These are phyloP conservation scores for Glaucopsyche alexis DNA, from an alignment of 2,888 invertebrate species.

Conservation along the genomic window DNA sequence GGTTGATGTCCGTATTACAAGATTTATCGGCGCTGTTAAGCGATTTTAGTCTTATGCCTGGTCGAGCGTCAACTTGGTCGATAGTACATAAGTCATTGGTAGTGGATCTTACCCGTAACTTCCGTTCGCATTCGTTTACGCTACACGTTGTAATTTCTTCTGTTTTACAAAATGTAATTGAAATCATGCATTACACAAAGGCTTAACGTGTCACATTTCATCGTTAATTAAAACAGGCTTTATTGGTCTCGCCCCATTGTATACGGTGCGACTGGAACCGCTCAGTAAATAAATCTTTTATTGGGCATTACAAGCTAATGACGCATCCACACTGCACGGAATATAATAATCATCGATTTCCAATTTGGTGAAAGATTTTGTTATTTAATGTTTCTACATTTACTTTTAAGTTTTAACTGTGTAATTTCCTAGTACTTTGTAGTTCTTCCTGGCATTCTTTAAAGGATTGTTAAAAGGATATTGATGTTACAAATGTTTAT, in stretches of 20 bases:
- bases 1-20: no score
- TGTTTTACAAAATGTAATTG: constrained; percentile 22
- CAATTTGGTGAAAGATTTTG: no score
- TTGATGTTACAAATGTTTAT: no score
- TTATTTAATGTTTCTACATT: no score
- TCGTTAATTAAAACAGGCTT: constrained; percentile 51
- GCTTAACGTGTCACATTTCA: constrained; percentile 41
- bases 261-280: constrained; percentile 49
- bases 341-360: background rate
- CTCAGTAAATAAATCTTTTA: constrained; percentile 62
- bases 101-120: background rate
- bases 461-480: no score
- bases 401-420: no score
- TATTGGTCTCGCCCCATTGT: constrained; percentile 47
- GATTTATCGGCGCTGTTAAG: no score
- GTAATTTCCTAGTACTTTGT: no score
- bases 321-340: background rate
- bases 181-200: constrained; percentile 28
- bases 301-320: constrained; percentile 43
- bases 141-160: constrained; percentile 1
- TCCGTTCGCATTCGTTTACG: background rate
- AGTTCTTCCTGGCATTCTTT: no score
- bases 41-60: no score
- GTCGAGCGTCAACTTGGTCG: no score
- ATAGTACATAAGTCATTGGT: no score